These are phyloP conservation scores for Drosophila busckii DNA, from an alignment of 1,140 invertebrate species.

Conservation along the genomic window DNA sequence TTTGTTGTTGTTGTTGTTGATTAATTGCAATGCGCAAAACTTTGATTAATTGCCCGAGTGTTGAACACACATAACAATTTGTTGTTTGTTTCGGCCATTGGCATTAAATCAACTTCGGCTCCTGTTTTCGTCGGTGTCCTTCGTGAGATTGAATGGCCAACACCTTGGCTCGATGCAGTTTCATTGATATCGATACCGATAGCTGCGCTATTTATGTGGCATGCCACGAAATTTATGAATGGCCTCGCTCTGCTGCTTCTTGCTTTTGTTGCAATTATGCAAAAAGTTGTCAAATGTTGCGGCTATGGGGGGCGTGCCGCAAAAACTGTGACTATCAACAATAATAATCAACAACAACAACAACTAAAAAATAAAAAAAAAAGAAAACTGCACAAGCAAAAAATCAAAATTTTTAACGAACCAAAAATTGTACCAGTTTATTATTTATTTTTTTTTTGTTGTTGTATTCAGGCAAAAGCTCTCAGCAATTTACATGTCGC, in stretches of 20 bases:
- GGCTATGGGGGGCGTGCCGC: slow-evolving; percentile 31
- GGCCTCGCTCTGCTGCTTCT: slow-evolving; percentile 11
- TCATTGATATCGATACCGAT: slow-evolving; percentile 27
- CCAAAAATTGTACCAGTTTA: slow-evolving; percentile 55
- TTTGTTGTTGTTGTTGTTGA: slow-evolving; percentile 51
- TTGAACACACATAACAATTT: slow-evolving; percentile 67
- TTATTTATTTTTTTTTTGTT: slow-evolving; percentile 16
- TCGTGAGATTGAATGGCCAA: slow-evolving; percentile 64
- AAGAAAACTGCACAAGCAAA: too few relatives aligned
- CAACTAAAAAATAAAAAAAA: too few relatives aligned
- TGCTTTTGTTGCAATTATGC: slow-evolving; percentile 50
- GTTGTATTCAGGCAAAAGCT: slow-evolving; percentile 14
- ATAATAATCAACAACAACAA: slow-evolving; percentile 55
- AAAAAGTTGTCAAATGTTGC: slow-evolving; percentile 69
- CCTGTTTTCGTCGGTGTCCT: background rate
- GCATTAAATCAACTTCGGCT: slow-evolving; percentile 59
- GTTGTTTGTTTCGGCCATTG: slow-evolving; percentile 73
- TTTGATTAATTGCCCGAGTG: slow-evolving; percentile 69
- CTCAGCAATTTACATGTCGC: slow-evolving; percentile 76
- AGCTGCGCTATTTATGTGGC: slow-evolving; percentile 60
- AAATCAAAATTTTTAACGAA: too few relatives aligned
- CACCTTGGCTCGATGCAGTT: slow-evolving; percentile 32
- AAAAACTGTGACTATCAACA: slow-evolving; percentile 54
- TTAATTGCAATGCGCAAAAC: slow-evolving; percentile 72
- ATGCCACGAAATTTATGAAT: slow-evolving; percentile 58